These are phyloP conservation scores for Carettochelys insculpta DNA, from an alignment of 2,113 vertebrate species.

Conservation along the genomic window DNA sequence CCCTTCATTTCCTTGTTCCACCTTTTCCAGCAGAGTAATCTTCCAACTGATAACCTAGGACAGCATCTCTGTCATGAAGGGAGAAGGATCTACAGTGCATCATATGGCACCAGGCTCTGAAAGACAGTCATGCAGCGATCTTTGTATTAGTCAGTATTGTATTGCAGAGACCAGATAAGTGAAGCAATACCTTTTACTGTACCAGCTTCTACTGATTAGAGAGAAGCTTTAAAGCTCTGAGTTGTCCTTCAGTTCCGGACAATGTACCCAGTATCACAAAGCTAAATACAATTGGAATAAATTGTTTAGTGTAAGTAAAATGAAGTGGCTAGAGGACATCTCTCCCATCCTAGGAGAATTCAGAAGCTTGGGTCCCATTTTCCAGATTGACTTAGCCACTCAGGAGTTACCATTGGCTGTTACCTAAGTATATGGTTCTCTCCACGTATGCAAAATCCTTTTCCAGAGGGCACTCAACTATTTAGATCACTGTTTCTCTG, in stretches of 20 bases:
- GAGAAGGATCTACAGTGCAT: neutral
- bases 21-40: neutral
- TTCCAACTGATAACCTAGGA: neutral
- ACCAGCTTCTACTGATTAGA: neutral
- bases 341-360: neutral
- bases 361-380: too few relatives aligned
- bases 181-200: neutral
- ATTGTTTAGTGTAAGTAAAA: neutral
- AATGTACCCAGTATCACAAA: neutral
- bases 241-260: neutral
- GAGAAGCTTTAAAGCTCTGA: neutral
- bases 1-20: neutral
- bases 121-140: neutral
- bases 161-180: neutral
- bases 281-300: neutral
- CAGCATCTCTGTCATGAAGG: neutral
- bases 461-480: too few relatives aligned
- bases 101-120: neutral
- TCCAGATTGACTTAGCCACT: too few relatives aligned
- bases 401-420: too few relatives aligned
- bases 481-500: too few relatives aligned
- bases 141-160: neutral
- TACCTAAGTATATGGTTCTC: too few relatives aligned
- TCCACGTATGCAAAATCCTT: too few relatives aligned
- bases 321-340: neutral